phyloP scores from a whole-genome alignment of 2,113 vertebrate genomes.

The Tenrec ecaudatus region DNA sequence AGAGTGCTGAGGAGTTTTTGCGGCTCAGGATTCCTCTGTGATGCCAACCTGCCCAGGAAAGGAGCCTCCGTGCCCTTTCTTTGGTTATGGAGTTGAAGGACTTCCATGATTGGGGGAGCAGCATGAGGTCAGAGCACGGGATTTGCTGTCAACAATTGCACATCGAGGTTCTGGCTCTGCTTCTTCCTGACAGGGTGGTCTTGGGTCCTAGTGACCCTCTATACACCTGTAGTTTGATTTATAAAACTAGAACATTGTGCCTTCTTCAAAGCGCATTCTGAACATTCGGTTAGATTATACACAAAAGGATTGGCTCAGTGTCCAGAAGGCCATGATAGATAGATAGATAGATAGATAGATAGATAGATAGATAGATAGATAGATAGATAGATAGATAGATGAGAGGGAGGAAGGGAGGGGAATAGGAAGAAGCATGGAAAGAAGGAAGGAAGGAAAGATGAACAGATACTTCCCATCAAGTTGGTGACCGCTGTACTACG shows the following conservation, averaged over 20 bases:
- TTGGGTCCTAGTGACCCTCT: no score
- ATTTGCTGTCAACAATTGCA: rapidly evolving
- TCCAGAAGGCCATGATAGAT: neutral
- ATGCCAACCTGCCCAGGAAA: neutral
- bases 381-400: no score
- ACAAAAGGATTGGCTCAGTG: neutral
- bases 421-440: no score
- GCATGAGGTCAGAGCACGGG: neutral
- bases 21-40: neutral
- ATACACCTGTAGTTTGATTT: neutral
- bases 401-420: no score
- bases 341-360: no score
- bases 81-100: neutral
- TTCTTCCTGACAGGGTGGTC: neutral
- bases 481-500: neutral
- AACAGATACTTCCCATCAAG: neutral
- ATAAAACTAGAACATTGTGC: neutral
- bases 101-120: rapidly evolving
- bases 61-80: neutral
- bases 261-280: neutral
- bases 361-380: no score
- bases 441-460: no score
- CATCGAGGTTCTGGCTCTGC: neutral
- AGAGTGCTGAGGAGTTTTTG: neutral
- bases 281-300: neutral